These are phyloP conservation scores for Aurelia sp. DNA, from an alignment of 30 jellyfish, hydroid and myxozoan genomes.

Conservation along the genomic window DNA sequence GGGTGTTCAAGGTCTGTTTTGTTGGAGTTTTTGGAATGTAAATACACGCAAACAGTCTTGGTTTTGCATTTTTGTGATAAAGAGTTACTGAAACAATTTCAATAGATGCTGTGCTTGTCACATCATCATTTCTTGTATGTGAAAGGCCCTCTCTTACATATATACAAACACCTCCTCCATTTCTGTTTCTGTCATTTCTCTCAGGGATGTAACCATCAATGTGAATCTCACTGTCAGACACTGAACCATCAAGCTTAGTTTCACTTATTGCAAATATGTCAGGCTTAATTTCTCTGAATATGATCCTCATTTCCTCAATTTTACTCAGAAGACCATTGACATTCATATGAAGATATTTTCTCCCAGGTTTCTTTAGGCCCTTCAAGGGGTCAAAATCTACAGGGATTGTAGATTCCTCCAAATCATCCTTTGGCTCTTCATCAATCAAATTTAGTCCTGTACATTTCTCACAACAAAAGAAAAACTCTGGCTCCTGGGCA, in stretches of 20 bases:
- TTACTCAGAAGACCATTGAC: constrained; percentile 7
- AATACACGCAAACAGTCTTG: constrained; percentile 53
- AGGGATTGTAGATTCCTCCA: background rate
- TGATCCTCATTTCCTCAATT: background rate
- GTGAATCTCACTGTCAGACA: constrained; percentile 53
- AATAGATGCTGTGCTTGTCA: constrained; percentile 50
- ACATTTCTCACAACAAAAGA: background rate
- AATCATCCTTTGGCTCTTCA: too few relatives aligned
- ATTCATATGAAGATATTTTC: background rate
- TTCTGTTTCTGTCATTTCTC: constrained; percentile 41
- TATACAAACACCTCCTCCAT: constrained; percentile 53
- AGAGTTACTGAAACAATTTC: constrained; percentile 53
- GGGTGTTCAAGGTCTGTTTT: constrained; percentile 55
- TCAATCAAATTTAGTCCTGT: background rate
- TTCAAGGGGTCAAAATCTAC: background rate
- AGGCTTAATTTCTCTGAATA: constrained; percentile 5
- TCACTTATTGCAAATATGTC: constrained; percentile 25
- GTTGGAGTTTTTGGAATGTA: constrained; percentile 45
- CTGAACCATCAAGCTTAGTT: constrained; percentile 24
- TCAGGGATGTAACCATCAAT: constrained; percentile 61
- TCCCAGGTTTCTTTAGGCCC: constrained; percentile 13
- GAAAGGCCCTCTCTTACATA: constrained; percentile 51
- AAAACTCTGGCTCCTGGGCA: background rate
- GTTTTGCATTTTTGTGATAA: constrained; percentile 46
- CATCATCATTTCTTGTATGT: constrained; percentile 36